A percentile compares a stretch with the other conserved stretches of the same genome.
Conservation (phyloP, 92 coral and sea anemone species). For the Zoanthus solanderi region DNA sequence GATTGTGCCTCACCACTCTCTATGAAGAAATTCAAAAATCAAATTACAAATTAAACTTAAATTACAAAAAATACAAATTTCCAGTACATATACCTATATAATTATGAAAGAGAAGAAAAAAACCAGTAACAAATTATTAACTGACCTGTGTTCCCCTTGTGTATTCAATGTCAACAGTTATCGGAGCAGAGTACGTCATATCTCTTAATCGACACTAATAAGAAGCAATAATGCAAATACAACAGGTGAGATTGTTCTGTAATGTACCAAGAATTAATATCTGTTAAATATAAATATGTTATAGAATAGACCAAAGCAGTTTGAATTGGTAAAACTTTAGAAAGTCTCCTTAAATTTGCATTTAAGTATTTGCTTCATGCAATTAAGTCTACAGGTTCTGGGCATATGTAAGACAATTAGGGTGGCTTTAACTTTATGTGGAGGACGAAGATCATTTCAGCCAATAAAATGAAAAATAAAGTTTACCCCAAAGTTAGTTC, state of each 20-base stretch:
- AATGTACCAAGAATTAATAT: background rate
- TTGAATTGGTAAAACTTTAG: too few species aligned
- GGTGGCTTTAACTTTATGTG: too few species aligned
- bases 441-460: too few species aligned
- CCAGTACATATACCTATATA: background rate
- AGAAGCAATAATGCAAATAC: background rate
- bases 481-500: too few species aligned
- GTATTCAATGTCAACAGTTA: conserved; percentile 97
- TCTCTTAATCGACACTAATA: conserved; percentile 94
- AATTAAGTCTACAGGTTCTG: too few species aligned
- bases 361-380: too few species aligned
- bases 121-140: background rate
- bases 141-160: conserved; percentile 96
- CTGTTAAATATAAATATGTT: too few species aligned
- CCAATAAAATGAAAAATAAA: too few species aligned
- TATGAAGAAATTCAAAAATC: conserved; percentile 41
- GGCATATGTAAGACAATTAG: too few species aligned
- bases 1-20: conserved; percentile 88
- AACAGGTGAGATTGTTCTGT: background rate
- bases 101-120: background rate
- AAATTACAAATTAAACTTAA: background rate
- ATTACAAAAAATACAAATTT: background rate
- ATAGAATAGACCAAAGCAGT: too few species aligned
- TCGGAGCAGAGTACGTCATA: conserved; percentile 98
- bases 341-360: too few species aligned